Percentiles rank a stretch among this genome's conserved stretches.
phyloP scores from a whole-genome alignment of 2,888 invertebrate species.

The Mylabris sibirica region DNA sequence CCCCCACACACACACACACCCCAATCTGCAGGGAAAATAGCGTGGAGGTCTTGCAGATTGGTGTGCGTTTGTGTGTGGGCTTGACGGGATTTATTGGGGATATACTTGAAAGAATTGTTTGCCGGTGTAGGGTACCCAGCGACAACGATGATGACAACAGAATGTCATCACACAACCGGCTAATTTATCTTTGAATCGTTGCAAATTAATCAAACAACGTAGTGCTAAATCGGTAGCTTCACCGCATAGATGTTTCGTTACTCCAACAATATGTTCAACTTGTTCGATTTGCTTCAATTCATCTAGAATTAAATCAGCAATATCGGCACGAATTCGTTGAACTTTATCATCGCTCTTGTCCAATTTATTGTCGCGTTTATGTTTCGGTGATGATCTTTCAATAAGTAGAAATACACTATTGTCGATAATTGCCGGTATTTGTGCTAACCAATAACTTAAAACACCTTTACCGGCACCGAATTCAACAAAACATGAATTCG shows the following conservation, averaged over 20 bases:
- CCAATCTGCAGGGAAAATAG: too few relatives aligned
- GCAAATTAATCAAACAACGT: conserved; percentile 68
- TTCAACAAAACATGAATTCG: conserved; percentile 79
- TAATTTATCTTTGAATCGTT: conserved; percentile 58
- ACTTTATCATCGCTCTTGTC: conserved; percentile 62
- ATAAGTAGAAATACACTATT: conserved; percentile 72
- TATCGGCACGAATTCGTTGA: conserved; percentile 79
- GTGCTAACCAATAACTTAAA: conserved; percentile 78
- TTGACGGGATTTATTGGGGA: background rate
- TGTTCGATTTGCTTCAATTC: conserved; percentile 63
- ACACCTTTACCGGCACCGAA: conserved; percentile 90
- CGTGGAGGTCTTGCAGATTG: too few relatives aligned
- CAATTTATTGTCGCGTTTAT: conserved; percentile 58
- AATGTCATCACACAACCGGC: conserved; percentile 78
- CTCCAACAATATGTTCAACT: conserved; percentile 69
- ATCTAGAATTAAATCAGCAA: conserved; percentile 76
- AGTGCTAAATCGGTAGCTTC: conserved; percentile 84
- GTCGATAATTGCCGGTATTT: conserved; percentile 63
- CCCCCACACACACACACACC: too few relatives aligned
- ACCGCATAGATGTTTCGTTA: conserved; percentile 91
- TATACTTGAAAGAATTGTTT: conserved; percentile 66
- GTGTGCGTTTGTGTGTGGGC: too few relatives aligned
- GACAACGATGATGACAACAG: conserved; percentile 91
- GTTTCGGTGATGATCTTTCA: conserved; percentile 82
- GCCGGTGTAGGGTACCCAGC: conserved; percentile 74